Conservation (phyloP, 1,140 invertebrate species). For the Luehdorfia chinensis region DNA sequence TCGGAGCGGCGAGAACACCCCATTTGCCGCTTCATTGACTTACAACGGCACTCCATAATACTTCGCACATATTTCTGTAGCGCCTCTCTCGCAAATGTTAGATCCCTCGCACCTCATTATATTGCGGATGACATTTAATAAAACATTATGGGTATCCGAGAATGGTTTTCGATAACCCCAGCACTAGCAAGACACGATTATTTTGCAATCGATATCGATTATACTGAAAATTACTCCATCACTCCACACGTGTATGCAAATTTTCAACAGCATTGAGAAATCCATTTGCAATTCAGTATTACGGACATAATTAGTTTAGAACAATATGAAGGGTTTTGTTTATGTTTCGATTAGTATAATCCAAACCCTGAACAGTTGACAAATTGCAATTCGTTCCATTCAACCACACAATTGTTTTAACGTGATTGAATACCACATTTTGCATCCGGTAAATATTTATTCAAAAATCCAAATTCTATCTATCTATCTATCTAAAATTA, state of each 20-base stretch:
- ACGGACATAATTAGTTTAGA: background rate
- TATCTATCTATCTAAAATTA: conserved; percentile 23
- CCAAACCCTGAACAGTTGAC: conserved; percentile 28
- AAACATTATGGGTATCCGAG: conserved; percentile 69
- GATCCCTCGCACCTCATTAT: conserved; percentile 74
- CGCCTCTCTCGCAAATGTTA: conserved; percentile 63
- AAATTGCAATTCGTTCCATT: conserved; percentile 48
- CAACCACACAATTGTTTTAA: conserved; percentile 55
- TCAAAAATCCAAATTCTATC: no score
- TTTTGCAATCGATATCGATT: conserved; percentile 28
- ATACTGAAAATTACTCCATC: background rate
- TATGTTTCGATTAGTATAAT: conserved; percentile 17
- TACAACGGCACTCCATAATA: conserved; percentile 75
- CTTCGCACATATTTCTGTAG: conserved; percentile 76
- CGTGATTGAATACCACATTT: conserved; percentile 34
- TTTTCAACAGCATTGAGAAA: background rate
- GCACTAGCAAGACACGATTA: conserved; percentile 28
- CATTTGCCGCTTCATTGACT: conserved; percentile 76
- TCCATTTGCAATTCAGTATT: conserved; percentile 13
- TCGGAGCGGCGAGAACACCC: conserved; percentile 64
- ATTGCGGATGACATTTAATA: conserved; percentile 76
- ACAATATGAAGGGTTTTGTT: conserved; percentile 10
- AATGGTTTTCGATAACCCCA: conserved; percentile 64
- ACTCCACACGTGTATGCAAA: conserved; percentile 1
- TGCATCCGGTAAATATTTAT: conserved; percentile 44